Base-by-base conservation (phyloP, 2,113 vertebrate genomes). In the Poeciliopsis prolifica region DNA sequence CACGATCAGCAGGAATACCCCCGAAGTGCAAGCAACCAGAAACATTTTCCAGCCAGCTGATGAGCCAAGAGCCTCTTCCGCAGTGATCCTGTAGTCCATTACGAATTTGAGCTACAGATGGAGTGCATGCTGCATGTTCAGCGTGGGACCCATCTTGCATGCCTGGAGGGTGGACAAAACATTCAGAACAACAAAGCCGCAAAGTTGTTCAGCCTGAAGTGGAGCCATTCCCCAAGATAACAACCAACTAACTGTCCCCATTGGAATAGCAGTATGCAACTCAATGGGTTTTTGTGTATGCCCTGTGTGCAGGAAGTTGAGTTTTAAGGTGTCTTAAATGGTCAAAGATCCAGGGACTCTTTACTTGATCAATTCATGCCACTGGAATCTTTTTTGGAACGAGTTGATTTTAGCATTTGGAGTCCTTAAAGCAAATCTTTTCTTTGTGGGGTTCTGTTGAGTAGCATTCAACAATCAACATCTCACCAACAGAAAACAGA, bases 31-130 rank as follows among this genome's bases (percentile, higher is more conserved):
- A 69, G 67, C 71, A 76, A 76, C 75, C 29, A 42, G 79, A 79
- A 84, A 70, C 58, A 78, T 78, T 74, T 76, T 79, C 81, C 44
- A 40, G 35, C 64, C 82, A 72, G 70, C 75, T 84, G 78, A 85
- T 12, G 24, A 84, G 85, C 82, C 79, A 73, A 80, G 14, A 76
- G 83, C 77, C 75, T 79, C 78, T 72, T 74, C n/a, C 67, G n/a
- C 70, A 74, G 28, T 54, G 77, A 81, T 87, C 71, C 72, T 79
- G 74, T 76, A 73, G 74, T 85, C 79, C 84, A 85, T 88, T 89
- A 79, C 70, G 78, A 85, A 79, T 66, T 37, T 64, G 71, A 87
- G 81, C 70, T 68, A 35, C 8, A 72, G 74, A 70, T 58, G 73
- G 68, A 77, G 74, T 66, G 70, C 58, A 58, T 64, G 80, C 77